Evolutionary conservation across 2,797 vertebrate species (phyloP), one percentile per base, ranked within the genome.

Genomic region (Gallinago solitaria): DNA sequence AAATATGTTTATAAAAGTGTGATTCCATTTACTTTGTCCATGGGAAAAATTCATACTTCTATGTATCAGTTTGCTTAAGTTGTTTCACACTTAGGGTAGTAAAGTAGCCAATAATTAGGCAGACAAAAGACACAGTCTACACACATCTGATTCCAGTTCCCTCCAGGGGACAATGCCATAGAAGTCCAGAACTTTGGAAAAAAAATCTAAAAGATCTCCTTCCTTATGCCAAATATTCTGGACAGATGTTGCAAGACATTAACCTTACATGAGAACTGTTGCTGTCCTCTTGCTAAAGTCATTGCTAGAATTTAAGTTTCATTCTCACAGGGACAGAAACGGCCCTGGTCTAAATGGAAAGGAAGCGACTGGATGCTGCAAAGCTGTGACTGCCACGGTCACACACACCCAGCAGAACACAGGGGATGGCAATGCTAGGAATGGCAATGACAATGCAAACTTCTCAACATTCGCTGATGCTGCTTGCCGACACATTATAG

Each of bases 351-450:
- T 64, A 25, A 76, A 17, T 1, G 5, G 19, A 11, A 69, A 80
- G 37, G 32, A 64, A 27, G 2, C 0, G 0, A 13, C 2, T 4
- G 27, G n/a, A 0, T 0, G 0, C 25, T 45, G 51, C 28, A 47
- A 33, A 68, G 64, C 47, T 8, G 1, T 0, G 4, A 3, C 39
- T n/a, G 37, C 6, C 35, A 6, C 16, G 45, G 61, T 10, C 50
- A 20, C 59, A 35, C 41, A 7, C 28, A 10, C 27, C 20, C 19
- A 6, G 1, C 28, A 41, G 23, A 23, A 8, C 39, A 4, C 0
- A 0, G 20, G 3, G 11, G 10, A 21, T 4, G 35, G 25, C 69
- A 50, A 7, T 0, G 0, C 25, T 6, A 7, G 4, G 19, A 30
- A 48, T 1, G 2, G 33, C 60, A 78, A 15, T 1, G 17, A 35